Conservation (phyloP, 2,888 invertebrate genomes). For the Lithophane semibrunnea region DNA sequence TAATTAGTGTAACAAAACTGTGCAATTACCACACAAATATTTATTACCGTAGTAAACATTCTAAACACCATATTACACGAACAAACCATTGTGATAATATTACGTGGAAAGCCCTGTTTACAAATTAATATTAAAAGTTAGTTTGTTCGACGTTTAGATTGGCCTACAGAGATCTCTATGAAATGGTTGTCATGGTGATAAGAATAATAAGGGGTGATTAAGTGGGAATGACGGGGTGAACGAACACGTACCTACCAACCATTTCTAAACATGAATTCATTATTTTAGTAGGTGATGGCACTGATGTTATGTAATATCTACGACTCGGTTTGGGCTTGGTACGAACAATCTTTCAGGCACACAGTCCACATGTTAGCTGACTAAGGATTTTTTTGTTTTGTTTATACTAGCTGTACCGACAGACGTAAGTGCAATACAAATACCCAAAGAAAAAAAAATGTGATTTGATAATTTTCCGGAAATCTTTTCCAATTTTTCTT, state of each 20-base stretch:
- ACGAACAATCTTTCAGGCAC: too few relatives aligned
- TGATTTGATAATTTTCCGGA: too few relatives aligned
- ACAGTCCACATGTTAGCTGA: too few relatives aligned
- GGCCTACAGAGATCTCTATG: slow-evolving; percentile 22
- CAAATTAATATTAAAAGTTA: slow-evolving; percentile 11
- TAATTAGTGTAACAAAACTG: slow-evolving; percentile 34
- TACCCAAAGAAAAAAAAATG: too few relatives aligned
- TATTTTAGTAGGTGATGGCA: neutral
- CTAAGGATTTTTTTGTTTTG: too few relatives aligned
- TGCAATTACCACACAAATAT: slow-evolving; percentile 14
- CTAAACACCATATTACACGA: slow-evolving; percentile 20
- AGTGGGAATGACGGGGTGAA: neutral
- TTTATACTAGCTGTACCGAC: too few relatives aligned
- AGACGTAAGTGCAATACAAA: too few relatives aligned
- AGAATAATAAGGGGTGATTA: slow-evolving; percentile 15
- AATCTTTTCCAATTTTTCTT: too few relatives aligned
- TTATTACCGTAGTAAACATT: slow-evolving; percentile 38
- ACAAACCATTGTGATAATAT: slow-evolving; percentile 24
- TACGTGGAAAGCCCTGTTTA: slow-evolving; percentile 6
- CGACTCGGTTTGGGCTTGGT: too few relatives aligned
- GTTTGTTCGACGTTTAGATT: neutral
- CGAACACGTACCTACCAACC: neutral
- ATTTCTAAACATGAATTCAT: neutral
- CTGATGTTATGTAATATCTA: neutral
- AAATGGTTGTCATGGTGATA: slow-evolving; percentile 24